These are phyloP conservation scores for Lymantria monacha DNA, from an alignment of 2,888 invertebrate genomes.

Conservation along the genomic window DNA sequence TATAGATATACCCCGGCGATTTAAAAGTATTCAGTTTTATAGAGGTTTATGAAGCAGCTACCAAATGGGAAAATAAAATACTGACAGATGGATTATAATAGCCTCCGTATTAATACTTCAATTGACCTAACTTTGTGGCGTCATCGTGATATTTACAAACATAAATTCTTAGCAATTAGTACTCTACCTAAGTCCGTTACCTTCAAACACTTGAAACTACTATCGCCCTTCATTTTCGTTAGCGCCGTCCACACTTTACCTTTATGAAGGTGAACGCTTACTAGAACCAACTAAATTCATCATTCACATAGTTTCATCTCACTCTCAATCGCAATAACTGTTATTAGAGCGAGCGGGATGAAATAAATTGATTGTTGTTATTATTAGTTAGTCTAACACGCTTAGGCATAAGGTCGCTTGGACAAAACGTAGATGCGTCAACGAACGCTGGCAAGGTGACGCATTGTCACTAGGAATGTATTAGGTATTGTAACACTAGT, in stretches of 20 bases:
- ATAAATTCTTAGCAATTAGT: constrained; percentile 62
- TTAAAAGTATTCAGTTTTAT: too few relatives aligned
- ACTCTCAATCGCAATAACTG: constrained; percentile 41
- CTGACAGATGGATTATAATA: constrained; percentile 20
- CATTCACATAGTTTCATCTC: constrained; percentile 56
- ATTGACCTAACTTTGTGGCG: constrained; percentile 10
- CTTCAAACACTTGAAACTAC: constrained; percentile 68
- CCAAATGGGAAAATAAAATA: constrained; percentile 11
- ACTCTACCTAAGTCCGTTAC: constrained; percentile 58
- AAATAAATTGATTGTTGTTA: constrained; percentile 63
- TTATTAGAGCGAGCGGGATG: constrained; percentile 62
- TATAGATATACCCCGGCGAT: too few relatives aligned
- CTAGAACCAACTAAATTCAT: constrained; percentile 54
- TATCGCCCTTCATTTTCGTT: constrained; percentile 80
- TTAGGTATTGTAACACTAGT: constrained; percentile 59
- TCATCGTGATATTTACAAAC: constrained; percentile 41
- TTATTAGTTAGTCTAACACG: constrained; percentile 67
- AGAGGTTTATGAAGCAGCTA: too few relatives aligned
- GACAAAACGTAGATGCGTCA: constrained; percentile 80
- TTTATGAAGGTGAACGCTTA: constrained; percentile 69
- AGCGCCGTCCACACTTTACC: constrained; percentile 73
- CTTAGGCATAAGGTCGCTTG: constrained; percentile 73
- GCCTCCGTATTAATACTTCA: constrained; percentile 17
- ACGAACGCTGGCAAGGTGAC: constrained; percentile 80
- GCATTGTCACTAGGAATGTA: constrained; percentile 75